Conservation (phyloP, 2,113 vertebrate species). For the Prochilodus magdalenae region DNA sequence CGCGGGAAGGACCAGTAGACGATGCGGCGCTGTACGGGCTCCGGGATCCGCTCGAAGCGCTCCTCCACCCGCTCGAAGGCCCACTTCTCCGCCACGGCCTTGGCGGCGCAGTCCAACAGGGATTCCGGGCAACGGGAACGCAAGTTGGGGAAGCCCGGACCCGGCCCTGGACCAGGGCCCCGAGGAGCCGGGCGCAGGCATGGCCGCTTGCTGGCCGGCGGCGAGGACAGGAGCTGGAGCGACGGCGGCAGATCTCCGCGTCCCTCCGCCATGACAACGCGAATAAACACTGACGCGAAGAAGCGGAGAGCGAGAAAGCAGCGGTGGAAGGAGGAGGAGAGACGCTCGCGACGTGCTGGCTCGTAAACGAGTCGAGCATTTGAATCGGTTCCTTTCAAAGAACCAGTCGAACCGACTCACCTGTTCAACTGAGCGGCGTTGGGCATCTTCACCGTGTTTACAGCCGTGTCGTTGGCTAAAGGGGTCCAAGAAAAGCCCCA, state of each 20-base stretch:
- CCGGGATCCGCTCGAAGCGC: slow-evolving; percentile 95
- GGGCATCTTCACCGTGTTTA: background rate
- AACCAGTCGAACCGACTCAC: background rate
- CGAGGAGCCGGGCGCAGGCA: slow-evolving; percentile 83
- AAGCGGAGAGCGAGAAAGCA: slow-evolving; percentile 55
- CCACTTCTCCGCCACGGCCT: slow-evolving; percentile 95
- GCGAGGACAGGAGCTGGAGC: slow-evolving; percentile 79
- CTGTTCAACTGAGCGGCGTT: background rate
- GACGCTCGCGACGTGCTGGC: slow-evolving; percentile 13
- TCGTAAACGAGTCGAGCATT: background rate
- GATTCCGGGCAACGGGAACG: slow-evolving; percentile 88
- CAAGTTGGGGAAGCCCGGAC: slow-evolving; percentile 72
- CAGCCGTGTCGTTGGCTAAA: too few relatives aligned
- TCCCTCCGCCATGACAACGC: slow-evolving; percentile 95
- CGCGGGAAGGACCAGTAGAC: slow-evolving; percentile 96
- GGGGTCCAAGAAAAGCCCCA: too few relatives aligned
- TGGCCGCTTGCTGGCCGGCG: slow-evolving; percentile 87
- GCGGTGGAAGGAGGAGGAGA: slow-evolving; percentile 53
- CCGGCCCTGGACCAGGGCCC: slow-evolving; percentile 79
- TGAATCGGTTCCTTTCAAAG: background rate
- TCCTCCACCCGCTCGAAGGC: slow-evolving; percentile 95
- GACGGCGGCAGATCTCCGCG: slow-evolving; percentile 85
- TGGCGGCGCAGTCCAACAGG: slow-evolving; percentile 92
- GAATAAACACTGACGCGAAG: slow-evolving; percentile 80
- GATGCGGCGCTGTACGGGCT: slow-evolving; percentile 95